phyloP scores from a whole-genome alignment of 2,113 vertebrate genomes.

The Piaya cayana region DNA sequence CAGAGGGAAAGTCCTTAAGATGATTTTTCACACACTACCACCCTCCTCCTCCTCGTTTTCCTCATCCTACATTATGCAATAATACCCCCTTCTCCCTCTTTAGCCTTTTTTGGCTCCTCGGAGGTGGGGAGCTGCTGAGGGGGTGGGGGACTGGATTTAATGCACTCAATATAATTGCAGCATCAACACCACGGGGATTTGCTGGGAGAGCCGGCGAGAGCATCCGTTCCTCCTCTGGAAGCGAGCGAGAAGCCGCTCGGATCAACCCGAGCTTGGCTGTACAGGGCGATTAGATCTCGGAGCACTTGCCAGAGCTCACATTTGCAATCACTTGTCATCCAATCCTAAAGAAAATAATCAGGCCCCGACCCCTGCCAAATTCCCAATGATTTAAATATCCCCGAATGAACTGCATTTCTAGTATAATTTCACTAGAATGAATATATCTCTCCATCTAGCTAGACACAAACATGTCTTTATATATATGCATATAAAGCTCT shows the following conservation, averaged over 20 bases:
- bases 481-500: not conserved
- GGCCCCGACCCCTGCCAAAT: conserved; percentile 60
- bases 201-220: not conserved
- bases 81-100: not conserved
- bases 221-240: conserved; percentile 12
- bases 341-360: conserved; percentile 37
- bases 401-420: conserved; percentile 28
- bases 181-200: not conserved
- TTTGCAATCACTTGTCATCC: conserved; percentile 64
- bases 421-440: conserved; percentile 41
- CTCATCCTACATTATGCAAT: not conserved
- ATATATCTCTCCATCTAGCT: conserved; percentile 45
- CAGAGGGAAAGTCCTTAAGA: conserved; percentile 71
- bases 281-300: not conserved
- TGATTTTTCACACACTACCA: conserved; percentile 56
- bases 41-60: not conserved
- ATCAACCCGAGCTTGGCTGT: not conserved
- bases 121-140: not conserved
- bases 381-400: conserved; percentile 45
- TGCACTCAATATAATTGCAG: not conserved
- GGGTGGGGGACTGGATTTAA: not conserved
- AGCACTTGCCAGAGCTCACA: conserved; percentile 50
- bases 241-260: not conserved
- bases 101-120: not conserved
- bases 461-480: conserved; percentile 36